Evolutionary conservation across 2,888 invertebrate species (phyloP), one percentile per base, ranked within the genome.

Genomic region (Drosophila tripunctata): DNA sequence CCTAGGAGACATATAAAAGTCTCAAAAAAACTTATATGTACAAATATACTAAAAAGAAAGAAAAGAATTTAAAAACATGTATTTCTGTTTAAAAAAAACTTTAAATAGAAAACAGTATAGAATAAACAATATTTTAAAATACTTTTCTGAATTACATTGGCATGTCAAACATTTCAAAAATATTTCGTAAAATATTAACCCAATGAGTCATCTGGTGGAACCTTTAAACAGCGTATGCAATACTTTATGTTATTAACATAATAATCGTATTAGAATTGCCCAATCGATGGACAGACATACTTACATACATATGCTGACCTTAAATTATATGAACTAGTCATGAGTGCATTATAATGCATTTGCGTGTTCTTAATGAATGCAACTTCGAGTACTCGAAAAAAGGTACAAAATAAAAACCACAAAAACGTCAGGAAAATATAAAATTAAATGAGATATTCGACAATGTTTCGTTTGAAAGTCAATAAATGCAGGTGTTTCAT

Each of bases 291-390:
- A 48, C 44, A 58, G 17, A 44, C 40, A 14, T 60, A 43, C 30
- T 14, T 24, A 47, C 36, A 47, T 50, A 45, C 48, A 43, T 30
- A 27, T 54, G 38, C 64, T 54, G 72, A 61, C 70, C 72, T 69
- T 51, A 56, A 35, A 50, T 22, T 47, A 44, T 40, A 38, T 48
- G 55, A 69, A 54, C 56, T 35, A 57, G 47, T 38, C 33, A 35
- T 17, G 19, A 55, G 31, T 24, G 52, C 24, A 27, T 10, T 27
- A 27, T 10, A 56, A 31, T 62, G 56, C 77, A 81, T 81, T 86
- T 88, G 86, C 86, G 88, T 87, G 86, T 68, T 35, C 14, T 44
- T 88, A 87, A 87, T 78, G 70, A 78, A 83, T 73, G 66, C 70
- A 71, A 73, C 8, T 52, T 22, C 22, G 12, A 24, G 35, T 48